phyloP scores from a whole-genome alignment of 2,888 invertebrate genomes.

The Taphrorychus bicolor region DNA sequence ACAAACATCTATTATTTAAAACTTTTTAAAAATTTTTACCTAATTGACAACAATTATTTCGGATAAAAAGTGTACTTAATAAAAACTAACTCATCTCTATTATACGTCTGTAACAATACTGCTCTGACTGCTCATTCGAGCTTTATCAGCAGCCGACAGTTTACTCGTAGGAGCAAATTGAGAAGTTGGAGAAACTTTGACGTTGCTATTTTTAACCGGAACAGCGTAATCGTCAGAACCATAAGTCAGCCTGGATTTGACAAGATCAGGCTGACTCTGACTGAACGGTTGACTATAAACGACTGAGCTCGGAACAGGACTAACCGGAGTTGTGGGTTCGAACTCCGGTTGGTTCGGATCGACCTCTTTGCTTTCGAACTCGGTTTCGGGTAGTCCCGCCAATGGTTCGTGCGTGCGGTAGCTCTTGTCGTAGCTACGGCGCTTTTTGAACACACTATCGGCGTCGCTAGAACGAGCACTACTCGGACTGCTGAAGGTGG shows the following conservation, averaged over 20 bases:
- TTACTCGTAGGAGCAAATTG: constrained; percentile 12
- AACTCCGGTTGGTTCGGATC: constrained; percentile 62
- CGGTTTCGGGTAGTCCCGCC: constrained; percentile 71
- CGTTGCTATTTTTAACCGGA: constrained; percentile 46
- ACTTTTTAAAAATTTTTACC: too few relatives aligned
- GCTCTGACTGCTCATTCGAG: constrained; percentile 53
- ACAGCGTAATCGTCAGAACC: constrained; percentile 49
- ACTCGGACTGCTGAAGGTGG: constrained; percentile 49
- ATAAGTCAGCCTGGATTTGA: constrained; percentile 42
- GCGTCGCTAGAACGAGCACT: constrained; percentile 46
- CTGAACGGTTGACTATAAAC: constrained; percentile 45
- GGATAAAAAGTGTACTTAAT: too few relatives aligned
- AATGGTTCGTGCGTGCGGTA: constrained; percentile 88
- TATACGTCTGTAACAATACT: constrained; percentile 55
- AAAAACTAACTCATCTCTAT: too few relatives aligned
- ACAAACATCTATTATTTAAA: too few relatives aligned
- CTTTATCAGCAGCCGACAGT: constrained; percentile 37
- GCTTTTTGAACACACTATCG: constrained; percentile 58
- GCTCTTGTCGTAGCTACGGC: constrained; percentile 78
- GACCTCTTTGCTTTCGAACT: constrained; percentile 83
- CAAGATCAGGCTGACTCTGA: constrained; percentile 44
- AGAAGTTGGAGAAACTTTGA: constrained; percentile 10
- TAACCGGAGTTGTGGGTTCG: constrained; percentile 41
- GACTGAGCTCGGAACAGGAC: constrained; percentile 37
- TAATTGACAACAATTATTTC: neutral